Evolutionary conservation across 2,113 vertebrate species (phyloP), one percentile per base, ranked within the genome.

Genomic region (Halcyon malimbica): DNA sequence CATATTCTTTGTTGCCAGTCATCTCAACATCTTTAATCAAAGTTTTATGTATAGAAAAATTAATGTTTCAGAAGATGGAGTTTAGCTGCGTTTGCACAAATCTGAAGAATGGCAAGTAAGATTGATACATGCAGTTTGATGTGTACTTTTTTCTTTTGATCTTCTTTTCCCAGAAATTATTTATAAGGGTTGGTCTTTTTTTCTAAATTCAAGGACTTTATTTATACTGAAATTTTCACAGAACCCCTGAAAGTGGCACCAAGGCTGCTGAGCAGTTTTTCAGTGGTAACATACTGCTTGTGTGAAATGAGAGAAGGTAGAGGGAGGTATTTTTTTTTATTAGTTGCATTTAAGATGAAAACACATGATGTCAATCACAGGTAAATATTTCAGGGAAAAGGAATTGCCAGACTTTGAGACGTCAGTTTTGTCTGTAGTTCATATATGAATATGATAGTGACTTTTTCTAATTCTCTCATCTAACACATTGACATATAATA

Each of bases 151-250:
- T 74, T 73, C 82, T 81, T 95, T 74, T 74, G 46, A 78, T 77
- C 17, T 11, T 90, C 64, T 90, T 91, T 88, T 63, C 63, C 33
- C 46, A 70, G 46, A n/a, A 74, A 63, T 96, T 89, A 90, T 94
- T 94, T 92, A 75, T 63, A 71, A 83, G 48, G 19, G 9, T 51
- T 68, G n/a, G 6, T 13, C 21, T 9, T 89, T 86, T 92, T 88
- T 35, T 51, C 60, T 42, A 19, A 85, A 73, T 91, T 89, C 44
- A 46, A 62, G 86, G 41, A 62, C 54, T 56, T 92, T 39, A 5
- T 16, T 90, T 93, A 42, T 67, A 24, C 50, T 42, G 62, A 25
- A 31, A 53, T 79, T 67, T 44, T 60, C 39, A 76, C 33, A 56
- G 67, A 53, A 33, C 62, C n/a, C 1, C 0, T 83, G 54, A 37